Evolutionary conservation across 2,113 vertebrate genomes (phyloP).

Genomic region (Cyanocitta stelleri): DNA sequence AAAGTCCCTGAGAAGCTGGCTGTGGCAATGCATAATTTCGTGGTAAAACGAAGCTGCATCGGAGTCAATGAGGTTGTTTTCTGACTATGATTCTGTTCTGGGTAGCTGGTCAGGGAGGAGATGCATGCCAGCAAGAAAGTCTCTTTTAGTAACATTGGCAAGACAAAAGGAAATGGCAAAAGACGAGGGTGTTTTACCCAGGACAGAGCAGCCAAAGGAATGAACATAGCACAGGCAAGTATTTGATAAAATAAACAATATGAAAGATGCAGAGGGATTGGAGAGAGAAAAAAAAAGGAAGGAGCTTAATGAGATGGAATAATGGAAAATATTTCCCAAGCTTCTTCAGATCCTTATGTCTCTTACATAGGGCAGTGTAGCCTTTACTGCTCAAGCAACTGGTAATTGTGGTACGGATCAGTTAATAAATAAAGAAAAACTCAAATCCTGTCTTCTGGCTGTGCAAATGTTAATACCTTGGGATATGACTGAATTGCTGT

Average conservation of each 20-base stretch:
- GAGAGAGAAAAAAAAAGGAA: background rate
- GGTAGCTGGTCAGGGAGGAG: background rate
- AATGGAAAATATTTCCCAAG: background rate
- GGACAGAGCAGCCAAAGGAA: background rate
- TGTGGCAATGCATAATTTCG: background rate
- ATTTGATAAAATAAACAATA: background rate
- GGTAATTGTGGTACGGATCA: background rate
- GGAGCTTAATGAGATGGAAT: background rate
- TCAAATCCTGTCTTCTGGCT: background rate
- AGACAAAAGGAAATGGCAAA: background rate
- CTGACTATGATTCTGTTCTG: constrained; percentile 7
- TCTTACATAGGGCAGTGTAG: background rate
- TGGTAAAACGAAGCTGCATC: background rate
- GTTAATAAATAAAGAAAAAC: background rate
- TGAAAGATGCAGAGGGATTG: background rate
- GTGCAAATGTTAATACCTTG: background rate
- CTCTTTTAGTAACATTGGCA: constrained; percentile 7
- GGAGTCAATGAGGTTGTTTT: constrained; percentile 12
- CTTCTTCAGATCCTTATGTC: background rate
- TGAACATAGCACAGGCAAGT: background rate
- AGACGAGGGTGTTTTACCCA: background rate
- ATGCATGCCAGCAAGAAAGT: background rate
- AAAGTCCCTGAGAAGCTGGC: background rate
- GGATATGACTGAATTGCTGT: background rate
- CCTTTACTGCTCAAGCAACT: background rate